phyloP scores from a whole-genome alignment of 2,113 vertebrate species.

The Bombycilla garrulus region DNA sequence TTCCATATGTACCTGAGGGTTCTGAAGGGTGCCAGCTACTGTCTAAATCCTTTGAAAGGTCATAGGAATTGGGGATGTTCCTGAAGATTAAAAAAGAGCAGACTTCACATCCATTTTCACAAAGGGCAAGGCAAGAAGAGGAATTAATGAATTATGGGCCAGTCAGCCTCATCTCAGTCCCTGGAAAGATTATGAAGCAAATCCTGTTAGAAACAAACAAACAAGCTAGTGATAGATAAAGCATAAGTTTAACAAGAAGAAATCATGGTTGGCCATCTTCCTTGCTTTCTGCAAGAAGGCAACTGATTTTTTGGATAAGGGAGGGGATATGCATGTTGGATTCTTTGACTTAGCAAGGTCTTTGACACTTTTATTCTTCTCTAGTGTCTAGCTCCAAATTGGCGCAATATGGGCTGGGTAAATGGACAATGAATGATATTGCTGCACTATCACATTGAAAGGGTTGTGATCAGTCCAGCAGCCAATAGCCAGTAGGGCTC shows the following conservation, averaged over 20 bases:
- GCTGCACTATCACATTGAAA: background rate
- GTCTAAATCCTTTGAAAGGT: background rate
- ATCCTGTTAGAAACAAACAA: background rate
- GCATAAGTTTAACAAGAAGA: background rate
- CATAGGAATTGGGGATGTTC: background rate
- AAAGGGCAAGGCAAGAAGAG: background rate
- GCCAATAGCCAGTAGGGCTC: background rate
- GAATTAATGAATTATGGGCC: accelerated
- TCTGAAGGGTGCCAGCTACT: background rate
- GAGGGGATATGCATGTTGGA: background rate
- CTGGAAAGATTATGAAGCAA: background rate
- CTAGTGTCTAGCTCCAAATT: background rate
- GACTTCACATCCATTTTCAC: background rate
- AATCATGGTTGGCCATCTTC: background rate
- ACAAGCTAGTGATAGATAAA: accelerated
- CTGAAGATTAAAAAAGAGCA: background rate
- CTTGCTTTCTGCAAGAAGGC: background rate
- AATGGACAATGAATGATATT: background rate
- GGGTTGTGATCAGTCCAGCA: background rate
- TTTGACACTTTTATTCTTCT: background rate
- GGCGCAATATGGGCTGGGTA: background rate
- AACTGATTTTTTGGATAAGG: background rate
- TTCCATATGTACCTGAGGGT: no score
- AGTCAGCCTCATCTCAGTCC: background rate
- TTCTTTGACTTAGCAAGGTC: background rate